Evolutionary conservation across 1,140 invertebrate species (phyloP).

Genomic region (Lasioglossum albipes): DNA sequence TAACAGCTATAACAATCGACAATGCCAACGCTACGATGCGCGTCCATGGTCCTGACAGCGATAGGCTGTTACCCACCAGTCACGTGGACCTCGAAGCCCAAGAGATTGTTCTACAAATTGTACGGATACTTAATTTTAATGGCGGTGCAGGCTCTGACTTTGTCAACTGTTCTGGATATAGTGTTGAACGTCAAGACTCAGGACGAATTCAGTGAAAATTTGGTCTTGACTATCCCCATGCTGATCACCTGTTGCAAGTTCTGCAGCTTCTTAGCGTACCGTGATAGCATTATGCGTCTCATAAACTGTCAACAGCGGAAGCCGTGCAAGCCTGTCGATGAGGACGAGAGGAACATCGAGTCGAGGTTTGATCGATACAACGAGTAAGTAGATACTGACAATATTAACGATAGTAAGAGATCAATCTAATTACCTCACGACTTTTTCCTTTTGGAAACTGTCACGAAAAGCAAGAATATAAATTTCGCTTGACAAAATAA

Average conservation of each 20-base stretch:
- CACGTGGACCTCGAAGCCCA: constrained; percentile 9
- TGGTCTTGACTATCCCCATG: constrained; percentile 28
- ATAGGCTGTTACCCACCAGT: constrained; percentile 30
- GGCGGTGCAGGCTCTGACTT: neutral
- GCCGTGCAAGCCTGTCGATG: constrained; percentile 39
- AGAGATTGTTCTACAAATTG: constrained; percentile 18
- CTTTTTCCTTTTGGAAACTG: too few species aligned
- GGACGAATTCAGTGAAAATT: constrained; percentile 46
- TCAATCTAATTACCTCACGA: too few species aligned
- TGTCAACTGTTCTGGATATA: neutral
- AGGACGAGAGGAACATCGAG: constrained; percentile 50
- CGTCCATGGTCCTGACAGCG: constrained; percentile 23
- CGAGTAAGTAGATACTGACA: too few species aligned
- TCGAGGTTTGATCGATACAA: constrained; percentile 34
- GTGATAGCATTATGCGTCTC: neutral
- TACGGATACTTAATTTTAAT: constrained; percentile 7
- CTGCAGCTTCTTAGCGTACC: neutral
- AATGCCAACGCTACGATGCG: constrained; percentile 8
- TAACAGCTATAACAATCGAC: neutral
- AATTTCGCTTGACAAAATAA: too few species aligned
- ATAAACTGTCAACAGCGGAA: neutral
- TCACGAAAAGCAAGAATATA: too few species aligned
- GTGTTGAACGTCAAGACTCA: constrained; percentile 27
- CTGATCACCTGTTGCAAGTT: neutral
- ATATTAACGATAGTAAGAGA: too few species aligned